phyloP scores from a whole-genome alignment of 2,797 vertebrate species.

The Cygnus olor region DNA sequence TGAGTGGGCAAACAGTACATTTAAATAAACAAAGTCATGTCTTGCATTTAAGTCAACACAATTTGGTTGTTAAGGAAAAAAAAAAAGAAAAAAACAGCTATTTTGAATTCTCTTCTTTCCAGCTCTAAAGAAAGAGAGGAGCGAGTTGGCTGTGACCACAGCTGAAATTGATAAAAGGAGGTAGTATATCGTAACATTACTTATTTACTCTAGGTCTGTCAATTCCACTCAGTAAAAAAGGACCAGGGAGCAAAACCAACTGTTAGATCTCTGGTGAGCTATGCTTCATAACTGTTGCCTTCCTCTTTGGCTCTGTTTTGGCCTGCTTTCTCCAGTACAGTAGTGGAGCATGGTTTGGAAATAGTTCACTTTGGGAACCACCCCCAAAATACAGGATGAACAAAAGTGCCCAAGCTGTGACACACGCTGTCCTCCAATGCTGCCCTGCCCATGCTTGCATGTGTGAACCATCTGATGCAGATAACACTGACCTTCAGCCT shows the following conservation, averaged over 20 bases:
- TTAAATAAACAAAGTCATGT: neutral
- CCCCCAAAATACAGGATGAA: neutral
- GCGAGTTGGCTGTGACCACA: neutral
- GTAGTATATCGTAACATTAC: neutral
- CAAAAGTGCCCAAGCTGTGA: neutral
- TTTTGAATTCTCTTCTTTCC: neutral
- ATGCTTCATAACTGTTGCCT: neutral
- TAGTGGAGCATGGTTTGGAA: neutral
- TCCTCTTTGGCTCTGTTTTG: neutral
- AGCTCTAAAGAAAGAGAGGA: neutral
- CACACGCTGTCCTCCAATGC: neutral
- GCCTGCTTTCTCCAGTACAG: neutral
- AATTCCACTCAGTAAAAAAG: neutral
- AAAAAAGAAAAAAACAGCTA: rapidly evolving
- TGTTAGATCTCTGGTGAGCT: neutral
- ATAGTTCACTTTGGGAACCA: neutral
- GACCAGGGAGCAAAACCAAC: neutral
- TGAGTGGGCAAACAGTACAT: neutral
- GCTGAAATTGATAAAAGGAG: neutral
- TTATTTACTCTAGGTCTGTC: neutral
- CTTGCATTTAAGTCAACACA: neutral
- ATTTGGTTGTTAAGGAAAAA: neutral
- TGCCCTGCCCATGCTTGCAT: neutral
- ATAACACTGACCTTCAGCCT: neutral
- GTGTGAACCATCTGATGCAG: neutral